Conservation (phyloP, 53 echinoderm and acorn worm species). For the Actinopyga echinites region DNA sequence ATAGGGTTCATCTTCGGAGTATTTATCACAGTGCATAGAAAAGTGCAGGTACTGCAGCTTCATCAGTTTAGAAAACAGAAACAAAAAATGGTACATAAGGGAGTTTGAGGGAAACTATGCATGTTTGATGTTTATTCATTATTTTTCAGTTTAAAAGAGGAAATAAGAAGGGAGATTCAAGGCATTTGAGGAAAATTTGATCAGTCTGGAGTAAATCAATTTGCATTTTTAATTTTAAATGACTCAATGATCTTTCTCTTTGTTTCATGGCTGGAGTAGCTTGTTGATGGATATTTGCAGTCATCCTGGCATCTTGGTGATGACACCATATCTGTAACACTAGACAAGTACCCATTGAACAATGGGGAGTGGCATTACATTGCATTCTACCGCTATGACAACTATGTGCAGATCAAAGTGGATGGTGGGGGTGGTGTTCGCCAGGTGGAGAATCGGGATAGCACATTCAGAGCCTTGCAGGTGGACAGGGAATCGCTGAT, state of each 20-base stretch:
- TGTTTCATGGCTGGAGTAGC: slow-evolving; percentile 37
- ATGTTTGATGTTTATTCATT: too few relatives aligned
- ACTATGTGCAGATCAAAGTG: slow-evolving; percentile 77
- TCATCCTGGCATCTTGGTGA: slow-evolving; percentile 88
- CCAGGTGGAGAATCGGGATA: slow-evolving; percentile 76
- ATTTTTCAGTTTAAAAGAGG: too few relatives aligned
- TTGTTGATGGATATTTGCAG: slow-evolving; percentile 63
- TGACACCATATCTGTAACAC: slow-evolving; percentile 53
- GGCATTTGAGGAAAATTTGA: too few relatives aligned
- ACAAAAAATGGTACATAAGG: too few relatives aligned
- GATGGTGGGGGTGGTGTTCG: slow-evolving; percentile 95
- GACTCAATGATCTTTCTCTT: background rate
- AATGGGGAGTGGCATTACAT: slow-evolving; percentile 93
- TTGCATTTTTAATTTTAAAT: too few relatives aligned
- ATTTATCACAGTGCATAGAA: too few relatives aligned
- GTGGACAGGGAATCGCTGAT: slow-evolving; percentile 65
- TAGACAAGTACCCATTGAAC: slow-evolving; percentile 68
- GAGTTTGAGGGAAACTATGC: too few relatives aligned
- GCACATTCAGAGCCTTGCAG: slow-evolving; percentile 58
- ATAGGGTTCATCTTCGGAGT: too few relatives aligned
- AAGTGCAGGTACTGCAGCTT: too few relatives aligned
- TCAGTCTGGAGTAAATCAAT: too few relatives aligned
- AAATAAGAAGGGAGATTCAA: too few relatives aligned
- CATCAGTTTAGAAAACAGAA: too few relatives aligned
- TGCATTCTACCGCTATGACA: slow-evolving; percentile 80